Base-by-base conservation (phyloP, 2,113 vertebrate species). In the Quiscalus mexicanus region DNA sequence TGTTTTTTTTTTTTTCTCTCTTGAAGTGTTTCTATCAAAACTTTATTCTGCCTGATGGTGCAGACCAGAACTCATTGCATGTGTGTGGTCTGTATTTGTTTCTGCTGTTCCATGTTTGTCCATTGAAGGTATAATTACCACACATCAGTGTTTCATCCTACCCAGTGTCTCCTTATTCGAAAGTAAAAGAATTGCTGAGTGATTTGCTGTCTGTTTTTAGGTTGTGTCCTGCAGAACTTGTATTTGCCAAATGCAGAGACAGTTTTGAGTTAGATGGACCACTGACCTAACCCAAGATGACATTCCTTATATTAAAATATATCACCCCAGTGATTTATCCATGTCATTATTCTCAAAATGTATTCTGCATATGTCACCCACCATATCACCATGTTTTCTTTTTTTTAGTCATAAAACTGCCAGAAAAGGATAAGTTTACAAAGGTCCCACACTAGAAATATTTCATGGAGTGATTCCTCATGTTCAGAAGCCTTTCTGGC, bases 401-500 rank as follows among this genome's bases (percentile, higher is more conserved):
- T 42, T 53, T 47, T 78, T 62, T 41, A 47, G 76, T 90, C 79
- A 69, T 68, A 56, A 92, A 92, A 41, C 27, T 93, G 71, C 45
- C 50, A 80, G 82, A 35, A 30, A 84, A n/a, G 55, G 65, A 17
- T 83, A 42, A 59, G 75, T 90, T 93, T 88, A 49, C 8, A 22
- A 31, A 15, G 21, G 52, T 9, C 20, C 37, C 15, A 15, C 30
- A 55, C 35, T 68, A 71, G 74, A 79, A 83, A 93, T 63, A 76
- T 63, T 93, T 95, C 62, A 85, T 0, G 4, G 78, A 78, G 71
- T 90, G 75, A 59, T 87, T 87, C 52, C 83, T 78, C 35, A 41
- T 21, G 37, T 78, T 37, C 47, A 85, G 69, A 82, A 94, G 53
- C 78, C 71, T 92, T 67, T 85, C 60, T 87, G 78, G 64, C 78